These are phyloP conservation scores for Cherax quadricarinatus DNA, from an alignment of 1,140 invertebrate species.

Conservation along the genomic window DNA sequence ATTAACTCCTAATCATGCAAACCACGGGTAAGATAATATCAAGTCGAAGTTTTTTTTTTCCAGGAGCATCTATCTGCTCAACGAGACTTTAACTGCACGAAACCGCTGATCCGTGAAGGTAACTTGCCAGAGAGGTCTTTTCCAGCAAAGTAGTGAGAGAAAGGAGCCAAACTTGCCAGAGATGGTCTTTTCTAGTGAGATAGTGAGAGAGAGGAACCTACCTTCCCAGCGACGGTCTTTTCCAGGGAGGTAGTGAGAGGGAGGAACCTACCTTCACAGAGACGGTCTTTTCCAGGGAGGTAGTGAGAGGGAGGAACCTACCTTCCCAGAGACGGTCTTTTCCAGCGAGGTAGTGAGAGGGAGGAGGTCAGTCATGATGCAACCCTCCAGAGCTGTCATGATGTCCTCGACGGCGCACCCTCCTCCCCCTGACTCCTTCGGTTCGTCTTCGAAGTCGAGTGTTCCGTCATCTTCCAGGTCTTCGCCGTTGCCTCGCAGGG, in stretches of 20 bases:
- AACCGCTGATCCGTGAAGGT: too few relatives aligned
- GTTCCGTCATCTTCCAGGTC: constrained; percentile 22
- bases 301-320: constrained; percentile 81
- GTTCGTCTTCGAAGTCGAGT: constrained; percentile 43
- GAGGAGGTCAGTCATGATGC: constrained; percentile 91
- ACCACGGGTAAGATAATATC: too few relatives aligned
- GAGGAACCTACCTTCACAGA: constrained; percentile 92
- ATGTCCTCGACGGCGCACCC: constrained; percentile 87
- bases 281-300: constrained; percentile 87
- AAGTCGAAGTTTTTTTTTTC: too few relatives aligned
- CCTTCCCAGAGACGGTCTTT: constrained; percentile 92
- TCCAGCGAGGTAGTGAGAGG: constrained; percentile 85
- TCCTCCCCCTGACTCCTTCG: constrained; percentile 73
- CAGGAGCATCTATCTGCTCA: too few relatives aligned
- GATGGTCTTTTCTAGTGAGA: too few relatives aligned
- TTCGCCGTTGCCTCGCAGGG: constrained; percentile 78
- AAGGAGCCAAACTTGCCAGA: too few relatives aligned
- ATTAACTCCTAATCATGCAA: too few relatives aligned
- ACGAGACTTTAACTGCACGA: too few relatives aligned
- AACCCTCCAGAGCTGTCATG: constrained; percentile 89
- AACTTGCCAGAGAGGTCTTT: too few relatives aligned
- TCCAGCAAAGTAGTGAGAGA: too few relatives aligned
- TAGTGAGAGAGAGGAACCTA: constrained; percentile 85
- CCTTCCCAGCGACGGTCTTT: constrained; percentile 92
- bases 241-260: constrained; percentile 85